phyloP scores from a whole-genome alignment of 2,113 vertebrate species.

The Capreolus pygargus region DNA sequence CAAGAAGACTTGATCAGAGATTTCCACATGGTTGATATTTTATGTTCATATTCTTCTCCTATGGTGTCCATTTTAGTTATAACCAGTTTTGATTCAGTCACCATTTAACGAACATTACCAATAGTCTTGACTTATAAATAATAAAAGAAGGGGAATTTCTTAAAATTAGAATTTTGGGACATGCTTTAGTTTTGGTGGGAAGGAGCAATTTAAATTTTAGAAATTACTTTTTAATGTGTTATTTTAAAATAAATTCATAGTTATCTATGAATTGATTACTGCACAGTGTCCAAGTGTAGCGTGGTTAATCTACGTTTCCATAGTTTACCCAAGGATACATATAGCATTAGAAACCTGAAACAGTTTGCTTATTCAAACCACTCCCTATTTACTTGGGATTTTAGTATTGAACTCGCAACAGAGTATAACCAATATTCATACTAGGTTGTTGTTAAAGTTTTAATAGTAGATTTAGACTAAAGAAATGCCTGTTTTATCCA shows the following conservation, averaged over 20 bases:
- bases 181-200: conserved; percentile 1
- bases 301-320: not conserved
- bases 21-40: not conserved
- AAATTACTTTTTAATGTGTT: not conserved
- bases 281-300: not conserved
- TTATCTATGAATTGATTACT: not conserved
- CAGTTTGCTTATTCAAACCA: not conserved
- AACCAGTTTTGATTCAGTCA: conserved; percentile 30
- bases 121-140: not conserved
- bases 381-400: not conserved
- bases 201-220: not conserved
- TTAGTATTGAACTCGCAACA: not conserved
- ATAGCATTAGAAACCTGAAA: not conserved
- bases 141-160: not conserved
- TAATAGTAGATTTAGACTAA: not conserved
- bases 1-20: not conserved
- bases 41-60: not conserved
- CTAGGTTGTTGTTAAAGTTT: not conserved
- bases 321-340: not conserved
- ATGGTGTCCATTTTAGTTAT: not conserved
- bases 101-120: not conserved
- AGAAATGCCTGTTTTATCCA: not conserved
- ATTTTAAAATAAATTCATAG: not conserved
- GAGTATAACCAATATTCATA: not conserved
- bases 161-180: not conserved